These are phyloP conservation scores for Latrodectus hesperus DNA, from an alignment of 2,888 invertebrate species.

Conservation along the genomic window DNA sequence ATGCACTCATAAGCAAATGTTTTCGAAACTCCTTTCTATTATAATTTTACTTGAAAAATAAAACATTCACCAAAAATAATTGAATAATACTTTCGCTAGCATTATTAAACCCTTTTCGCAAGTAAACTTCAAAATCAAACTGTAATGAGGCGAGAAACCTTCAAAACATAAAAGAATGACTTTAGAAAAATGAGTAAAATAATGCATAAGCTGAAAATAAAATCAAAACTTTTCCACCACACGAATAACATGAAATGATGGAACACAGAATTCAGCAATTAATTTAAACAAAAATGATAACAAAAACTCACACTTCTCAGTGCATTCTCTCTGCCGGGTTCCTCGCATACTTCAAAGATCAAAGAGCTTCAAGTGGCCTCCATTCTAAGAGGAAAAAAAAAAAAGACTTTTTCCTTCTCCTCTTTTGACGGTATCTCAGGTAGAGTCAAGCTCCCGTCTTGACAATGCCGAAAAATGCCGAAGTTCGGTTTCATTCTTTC, in stretches of 20 bases:
- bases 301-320: constrained; percentile 44
- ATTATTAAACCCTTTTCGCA: neutral
- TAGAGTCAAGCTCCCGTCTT: constrained; percentile 17
- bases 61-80: neutral
- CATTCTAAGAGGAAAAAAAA: constrained; percentile 43
- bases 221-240: neutral
- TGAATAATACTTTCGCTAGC: neutral
- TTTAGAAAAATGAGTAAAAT: neutral
- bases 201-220: neutral
- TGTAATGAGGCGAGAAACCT: neutral
- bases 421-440: constrained; percentile 19
- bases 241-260: neutral
- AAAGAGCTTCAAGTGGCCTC: constrained; percentile 39
- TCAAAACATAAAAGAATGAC: neutral
- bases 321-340: constrained; percentile 8
- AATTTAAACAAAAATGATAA: constrained; percentile 59
- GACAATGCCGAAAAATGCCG: constrained; percentile 57
- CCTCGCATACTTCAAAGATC: constrained; percentile 61
- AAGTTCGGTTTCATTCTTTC: constrained; percentile 7
- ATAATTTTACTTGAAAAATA: too few relatives aligned
- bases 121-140: neutral
- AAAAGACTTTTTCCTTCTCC: constrained; percentile 24
- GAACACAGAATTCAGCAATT: constrained; percentile 51
- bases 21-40: too few relatives aligned
- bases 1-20: too few relatives aligned